phyloP scores from a whole-genome alignment of 1,140 invertebrate genomes.

The Diprion similis region DNA sequence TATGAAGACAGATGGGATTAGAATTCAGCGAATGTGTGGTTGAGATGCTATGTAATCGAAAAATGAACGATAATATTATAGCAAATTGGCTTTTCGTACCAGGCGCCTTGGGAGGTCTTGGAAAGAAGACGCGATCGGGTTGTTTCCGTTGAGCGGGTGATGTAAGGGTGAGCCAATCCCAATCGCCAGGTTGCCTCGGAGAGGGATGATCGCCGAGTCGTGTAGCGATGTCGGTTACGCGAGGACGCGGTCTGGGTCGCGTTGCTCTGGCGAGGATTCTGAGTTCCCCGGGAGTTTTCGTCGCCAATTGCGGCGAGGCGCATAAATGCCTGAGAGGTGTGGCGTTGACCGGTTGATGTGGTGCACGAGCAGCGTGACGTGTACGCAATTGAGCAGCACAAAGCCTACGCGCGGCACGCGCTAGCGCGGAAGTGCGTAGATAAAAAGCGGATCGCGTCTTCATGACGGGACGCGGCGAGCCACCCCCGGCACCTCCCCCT shows the following conservation, averaged over 20 bases:
- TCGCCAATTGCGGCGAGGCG: slow-evolving; percentile 79
- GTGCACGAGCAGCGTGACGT: slow-evolving; percentile 85
- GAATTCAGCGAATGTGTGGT: too few relatives aligned
- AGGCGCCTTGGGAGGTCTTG: slow-evolving; percentile 85
- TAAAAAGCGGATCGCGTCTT: slow-evolving; percentile 97
- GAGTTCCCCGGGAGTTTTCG: slow-evolving; percentile 78
- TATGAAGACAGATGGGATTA: slow-evolving; percentile 42
- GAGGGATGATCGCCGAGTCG: slow-evolving; percentile 70
- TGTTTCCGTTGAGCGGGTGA: slow-evolving; percentile 80
- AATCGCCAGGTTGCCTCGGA: slow-evolving; percentile 66
- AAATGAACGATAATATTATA: too few relatives aligned
- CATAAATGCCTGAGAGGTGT: slow-evolving; percentile 64
- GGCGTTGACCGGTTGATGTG: slow-evolving; percentile 74
- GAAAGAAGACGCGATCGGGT: slow-evolving; percentile 82
- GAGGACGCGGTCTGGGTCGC: slow-evolving; percentile 78
- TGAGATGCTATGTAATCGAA: too few relatives aligned
- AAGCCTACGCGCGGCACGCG: slow-evolving; percentile 83
- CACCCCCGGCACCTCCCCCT: slow-evolving; percentile 54
- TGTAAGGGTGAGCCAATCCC: slow-evolving; percentile 84
- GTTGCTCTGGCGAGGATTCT: slow-evolving; percentile 78
- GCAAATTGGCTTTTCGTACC: slow-evolving; percentile 51
- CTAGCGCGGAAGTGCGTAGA: slow-evolving; percentile 87
- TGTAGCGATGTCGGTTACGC: slow-evolving; percentile 80
- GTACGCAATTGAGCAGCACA: slow-evolving; percentile 85
- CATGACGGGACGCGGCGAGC: slow-evolving; percentile 91